Evolutionary conservation across 64 coral and sea anemone species (phyloP), one percentile per base, ranked within the genome.

Genomic region (Montipora capricornis): DNA sequence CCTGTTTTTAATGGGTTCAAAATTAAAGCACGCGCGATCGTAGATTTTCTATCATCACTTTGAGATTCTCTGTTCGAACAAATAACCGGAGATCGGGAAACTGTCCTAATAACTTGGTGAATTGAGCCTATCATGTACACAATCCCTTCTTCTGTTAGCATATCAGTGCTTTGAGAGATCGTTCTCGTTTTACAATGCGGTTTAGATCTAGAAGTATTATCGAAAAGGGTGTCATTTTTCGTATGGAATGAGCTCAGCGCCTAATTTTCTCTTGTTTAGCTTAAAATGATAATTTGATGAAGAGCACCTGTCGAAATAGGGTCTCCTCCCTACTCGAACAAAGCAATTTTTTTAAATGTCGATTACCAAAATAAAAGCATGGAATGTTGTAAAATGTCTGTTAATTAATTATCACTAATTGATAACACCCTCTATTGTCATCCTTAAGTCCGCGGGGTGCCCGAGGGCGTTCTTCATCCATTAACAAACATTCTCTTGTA

Each of bases 371-470:
- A 95, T 8, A 98, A 90, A 80, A 88, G 71, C 61, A 69, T 89
- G 90, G 93, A 98, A 98, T 98, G 89, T 80, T 98, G 96, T 98
- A 98, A 98, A 98, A 98, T 84, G 96, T 80, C 93, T 98, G 93
- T 84, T 98, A 98, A 98, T 98, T 98, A 95, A 98, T 98, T 98
- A 98, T 95, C 90, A 90, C 70, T 98, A 98, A 98, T 98, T 97
- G 96, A 97, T 95, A 98, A 95, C 96, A 98, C 88, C 88, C 91
- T 75, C 74, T 88, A 89, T 87, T 98, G 96, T 95, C 96, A 98
- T 89, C 76, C 37, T 59, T 44, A 67, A 67, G 74, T 89, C 82
- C 37, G 82, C 75, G 73, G 81, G 96, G 96, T 93, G 96, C 96
- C 96, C 69, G n/a, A 80, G 78, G 81, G 83, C 80, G 84, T 69